Percentiles rank a stretch among this genome's conserved stretches.
Conservation (phyloP, 2,888 invertebrate species). For the Drosophila austrosaltans region DNA sequence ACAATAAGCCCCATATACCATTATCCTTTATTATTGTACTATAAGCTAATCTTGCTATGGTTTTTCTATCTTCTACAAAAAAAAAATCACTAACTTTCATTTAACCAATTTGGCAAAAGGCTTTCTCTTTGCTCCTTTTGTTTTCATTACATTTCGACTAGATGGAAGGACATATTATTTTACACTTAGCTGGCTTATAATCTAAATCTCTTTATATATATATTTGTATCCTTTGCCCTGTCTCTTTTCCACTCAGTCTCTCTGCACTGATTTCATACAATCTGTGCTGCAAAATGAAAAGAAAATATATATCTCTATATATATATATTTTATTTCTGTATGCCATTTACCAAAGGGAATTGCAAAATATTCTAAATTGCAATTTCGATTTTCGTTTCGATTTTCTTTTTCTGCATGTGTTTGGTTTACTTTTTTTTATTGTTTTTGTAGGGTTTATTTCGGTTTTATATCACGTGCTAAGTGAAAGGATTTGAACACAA, state of each 20-base stretch:
- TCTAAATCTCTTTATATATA: no score
- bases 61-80: no score
- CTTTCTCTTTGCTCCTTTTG: no score
- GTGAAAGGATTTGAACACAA: constrained; percentile 67
- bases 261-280: constrained; percentile 1
- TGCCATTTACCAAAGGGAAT: constrained; percentile 65
- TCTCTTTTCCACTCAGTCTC: not conserved
- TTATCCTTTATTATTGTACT: no score
- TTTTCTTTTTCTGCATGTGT: not conserved
- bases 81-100: no score
- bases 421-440: constrained; percentile 24
- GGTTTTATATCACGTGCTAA: constrained; percentile 64
- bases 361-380: constrained; percentile 76
- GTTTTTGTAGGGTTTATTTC: constrained; percentile 24
- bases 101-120: no score
- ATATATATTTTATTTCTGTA: constrained; percentile 2
- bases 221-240: not conserved
- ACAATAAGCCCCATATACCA: no score
- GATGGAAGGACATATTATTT: no score
- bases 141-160: no score
- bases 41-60: no score
- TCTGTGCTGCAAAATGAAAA: constrained; percentile 25
- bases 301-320: constrained; percentile 14
- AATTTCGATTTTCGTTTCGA: constrained; percentile 53
- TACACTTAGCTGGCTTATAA: no score